Percentiles rank a stretch among this genome's conserved stretches.
Conservation (phyloP, 2,888 invertebrate genomes). For the Eupeodes luniger region DNA sequence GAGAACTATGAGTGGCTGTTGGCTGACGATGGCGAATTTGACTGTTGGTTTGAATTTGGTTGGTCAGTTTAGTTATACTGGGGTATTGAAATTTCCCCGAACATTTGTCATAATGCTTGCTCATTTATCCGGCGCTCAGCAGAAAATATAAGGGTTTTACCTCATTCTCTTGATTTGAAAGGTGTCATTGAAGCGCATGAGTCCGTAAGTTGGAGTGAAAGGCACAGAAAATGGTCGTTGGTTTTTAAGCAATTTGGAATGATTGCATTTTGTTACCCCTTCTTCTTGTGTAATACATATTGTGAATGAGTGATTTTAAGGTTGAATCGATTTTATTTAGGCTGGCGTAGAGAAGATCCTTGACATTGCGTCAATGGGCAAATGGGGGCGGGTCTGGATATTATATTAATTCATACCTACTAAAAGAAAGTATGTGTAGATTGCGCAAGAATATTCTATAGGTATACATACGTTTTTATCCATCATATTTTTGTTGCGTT, state of each 20-base stretch:
- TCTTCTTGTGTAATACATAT: slow-evolving; percentile 29
- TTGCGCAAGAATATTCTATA: not conserved
- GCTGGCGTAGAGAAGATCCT: not conserved
- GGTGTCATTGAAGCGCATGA: slow-evolving; percentile 18
- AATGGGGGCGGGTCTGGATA: slow-evolving; percentile 11
- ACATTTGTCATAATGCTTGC: slow-evolving; percentile 82
- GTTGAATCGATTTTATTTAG: slow-evolving; percentile 16
- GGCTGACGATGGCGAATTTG: slow-evolving; percentile 53
- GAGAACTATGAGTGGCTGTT: slow-evolving; percentile 13
- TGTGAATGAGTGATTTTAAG: not conserved
- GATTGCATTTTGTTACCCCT: slow-evolving; percentile 46
- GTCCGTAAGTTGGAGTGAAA: slow-evolving; percentile 65
- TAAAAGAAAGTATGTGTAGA: not conserved
- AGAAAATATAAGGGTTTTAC: slow-evolving; percentile 3
- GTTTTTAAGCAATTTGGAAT: not conserved
- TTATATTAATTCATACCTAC: not conserved
- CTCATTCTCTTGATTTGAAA: slow-evolving; percentile 25
- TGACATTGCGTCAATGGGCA: slow-evolving; percentile 8
- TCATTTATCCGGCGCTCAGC: slow-evolving; percentile 82
- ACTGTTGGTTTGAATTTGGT: slow-evolving; percentile 40
- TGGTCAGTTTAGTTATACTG: slow-evolving; percentile 53
- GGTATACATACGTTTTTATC: not conserved
- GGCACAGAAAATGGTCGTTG: not conserved
- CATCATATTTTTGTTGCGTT: slow-evolving; percentile 69
- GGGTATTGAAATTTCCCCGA: slow-evolving; percentile 76